phyloP scores from a whole-genome alignment of 2,797 vertebrate genomes.

The Eulemur mongoz region DNA sequence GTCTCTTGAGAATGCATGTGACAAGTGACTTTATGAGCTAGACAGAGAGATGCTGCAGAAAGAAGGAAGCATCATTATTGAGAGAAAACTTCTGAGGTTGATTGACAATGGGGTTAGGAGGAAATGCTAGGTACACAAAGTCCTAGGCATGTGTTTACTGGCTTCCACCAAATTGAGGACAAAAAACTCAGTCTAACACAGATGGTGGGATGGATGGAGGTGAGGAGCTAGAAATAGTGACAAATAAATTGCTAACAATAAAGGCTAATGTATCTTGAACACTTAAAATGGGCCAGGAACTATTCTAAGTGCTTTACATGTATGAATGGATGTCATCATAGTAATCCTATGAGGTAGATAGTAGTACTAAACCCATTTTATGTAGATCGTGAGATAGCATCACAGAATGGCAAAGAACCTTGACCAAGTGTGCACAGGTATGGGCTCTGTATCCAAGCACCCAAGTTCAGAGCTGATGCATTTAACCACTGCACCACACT shows the following conservation, averaged over 20 bases:
- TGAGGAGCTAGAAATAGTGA: not conserved
- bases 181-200: not conserved
- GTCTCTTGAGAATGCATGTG: not conserved
- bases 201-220: not conserved
- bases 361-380: not conserved
- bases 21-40: not conserved
- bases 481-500: not conserved
- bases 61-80: not conserved
- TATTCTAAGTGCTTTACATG: not conserved
- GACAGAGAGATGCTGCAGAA: not conserved
- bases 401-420: not conserved
- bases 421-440: not conserved
- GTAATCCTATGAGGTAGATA: not conserved
- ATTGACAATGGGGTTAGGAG: not conserved
- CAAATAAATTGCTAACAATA: not conserved
- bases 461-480: not conserved
- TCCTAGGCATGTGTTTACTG: not conserved
- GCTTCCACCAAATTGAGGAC: not conserved
- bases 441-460: not conserved
- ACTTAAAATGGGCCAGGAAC: not conserved
- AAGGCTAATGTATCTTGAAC: not conserved
- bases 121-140: not conserved
- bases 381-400: not conserved
- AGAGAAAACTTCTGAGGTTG: not conserved
- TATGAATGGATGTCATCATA: not conserved